Evolutionary conservation across 2,888 invertebrate genomes (phyloP), one percentile per base, ranked within the genome.

Genomic region (Enoplolaimus lenunculus): DNA sequence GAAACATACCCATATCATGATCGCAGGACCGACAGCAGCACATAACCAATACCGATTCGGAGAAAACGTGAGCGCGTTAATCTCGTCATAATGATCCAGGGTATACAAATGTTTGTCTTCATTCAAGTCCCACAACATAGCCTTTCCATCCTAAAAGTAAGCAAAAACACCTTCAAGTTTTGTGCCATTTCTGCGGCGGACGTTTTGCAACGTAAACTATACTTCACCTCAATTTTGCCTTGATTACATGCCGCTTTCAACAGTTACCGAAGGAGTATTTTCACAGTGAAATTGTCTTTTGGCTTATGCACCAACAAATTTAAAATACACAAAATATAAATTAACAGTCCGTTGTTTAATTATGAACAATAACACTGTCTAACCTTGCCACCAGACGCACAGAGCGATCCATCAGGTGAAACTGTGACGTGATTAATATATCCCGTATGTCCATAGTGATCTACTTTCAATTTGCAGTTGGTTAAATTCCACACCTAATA

Each of bases 61-160:
- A 74, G 94, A 94, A 89, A 99, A 98, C 87, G 93, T 93, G 78
- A 98, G 85, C 2, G 97, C 91, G 78, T 94, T 95, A 84, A 98
- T 97, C 82, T 91, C 91, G 81, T 95, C 95, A 83, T 93, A 94
- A 83, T 97, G 97, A 81, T 95, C 94, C 79, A 98, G 85, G 21
- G 97, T 97, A 86, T 98, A 97, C 81, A 98, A 86, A 83, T 97
- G 95, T 84, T 98, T 97, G 85, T 94, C 95, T 81, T 98, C 98
- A 83, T 97, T 97, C 81, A 98, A 85, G 84, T 98, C 98, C 98
- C 97, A 99, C 75, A 98, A 86, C 90, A 98, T 93, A 13, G 97
- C 97, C 85, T 94, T 93, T 85, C 93, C 93, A 85, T 98, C 97
- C 89, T 87, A 75, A 28, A 13, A 64, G 7, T 7, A 68, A 2